Base-by-base conservation (phyloP, 2,888 invertebrate species). In the Latheticus oryzae region DNA sequence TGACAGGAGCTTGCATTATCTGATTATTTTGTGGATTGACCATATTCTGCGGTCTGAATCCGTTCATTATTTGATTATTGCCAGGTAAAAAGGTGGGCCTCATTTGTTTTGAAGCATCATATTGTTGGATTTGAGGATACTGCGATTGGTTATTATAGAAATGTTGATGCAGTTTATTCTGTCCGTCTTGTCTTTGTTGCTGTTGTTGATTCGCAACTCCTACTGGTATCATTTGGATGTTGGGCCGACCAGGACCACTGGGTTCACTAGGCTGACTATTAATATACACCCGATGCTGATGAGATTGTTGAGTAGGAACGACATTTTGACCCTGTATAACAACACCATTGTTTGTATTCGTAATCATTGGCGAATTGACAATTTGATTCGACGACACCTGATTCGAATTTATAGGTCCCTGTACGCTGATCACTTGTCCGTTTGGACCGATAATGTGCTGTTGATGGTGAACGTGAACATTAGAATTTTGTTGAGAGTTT, bases 341-440 rank as follows among this genome's bases (percentile, higher is more conserved):
- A 53, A 70, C 66, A 24, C 66, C 69, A 47, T 65, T 68, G 54
- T 59, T 65, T 24, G 55, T 9, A 32, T 48, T 58, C 37, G 59
- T 40, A 24, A 62, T 56, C 57, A 57, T 57, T 28, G 58, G 32
- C 13, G 30, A 53, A 16, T 53, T 61, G 30, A 52, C 37, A 9
- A 56, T 21, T 12, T 60, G 60, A 52, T 60, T 63, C 17, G 43
- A 43, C 19, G 50, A 43, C 8, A 48, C 37, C 17, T 59, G 58
- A 26, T 52, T 58, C 23, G 54, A 37, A 47, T 32, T 48, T 3
- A 51, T 42, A 50, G 71, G 78, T 17, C 82, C 82, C 68, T 85
- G 84, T 4, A 85, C 80, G 23, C 84, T 84, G 51, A 85, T 84
- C 38, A 85, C 79, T 74, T 85, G 85, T 30, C 85, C 85, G 62